Conservation (phyloP, 2,888 invertebrate species). For the Papilio gigon region DNA sequence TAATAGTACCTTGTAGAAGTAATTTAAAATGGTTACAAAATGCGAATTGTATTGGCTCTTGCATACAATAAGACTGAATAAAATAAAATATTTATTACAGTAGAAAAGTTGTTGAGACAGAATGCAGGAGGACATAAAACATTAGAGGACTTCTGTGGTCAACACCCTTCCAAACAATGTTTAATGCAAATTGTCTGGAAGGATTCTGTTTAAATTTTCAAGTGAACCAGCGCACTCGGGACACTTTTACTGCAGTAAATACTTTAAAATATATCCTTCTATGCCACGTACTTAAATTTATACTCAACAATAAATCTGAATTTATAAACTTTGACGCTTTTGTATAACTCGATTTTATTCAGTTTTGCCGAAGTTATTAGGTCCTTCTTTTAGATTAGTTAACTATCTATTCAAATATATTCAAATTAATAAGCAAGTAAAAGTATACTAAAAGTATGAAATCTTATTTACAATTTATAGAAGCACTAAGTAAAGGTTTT, state of each 20-base stretch:
- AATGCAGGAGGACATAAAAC: conserved; percentile 10
- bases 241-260: conserved; percentile 34
- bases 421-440: too few species aligned
- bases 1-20: too few species aligned
- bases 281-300: conserved; percentile 33
- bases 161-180: conserved; percentile 15
- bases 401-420: too few species aligned
- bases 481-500: background rate
- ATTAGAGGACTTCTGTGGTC: conserved; percentile 21
- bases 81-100: background rate
- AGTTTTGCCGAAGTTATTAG: too few species aligned
- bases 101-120: background rate
- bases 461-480: background rate
- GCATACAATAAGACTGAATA: background rate
- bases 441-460: too few species aligned
- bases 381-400: too few species aligned
- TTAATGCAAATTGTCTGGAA: conserved; percentile 29
- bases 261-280: conserved; percentile 33
- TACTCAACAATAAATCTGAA: conserved; percentile 30
- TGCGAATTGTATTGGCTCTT: background rate
- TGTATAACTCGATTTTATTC: too few species aligned
- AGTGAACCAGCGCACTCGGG: conserved; percentile 25
- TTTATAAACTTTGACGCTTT: background rate
- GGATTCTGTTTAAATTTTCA: conserved; percentile 30
- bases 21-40: too few species aligned